Evolutionary conservation across 1,140 invertebrate genomes (phyloP).

Genomic region (Hetaerina americana): DNA sequence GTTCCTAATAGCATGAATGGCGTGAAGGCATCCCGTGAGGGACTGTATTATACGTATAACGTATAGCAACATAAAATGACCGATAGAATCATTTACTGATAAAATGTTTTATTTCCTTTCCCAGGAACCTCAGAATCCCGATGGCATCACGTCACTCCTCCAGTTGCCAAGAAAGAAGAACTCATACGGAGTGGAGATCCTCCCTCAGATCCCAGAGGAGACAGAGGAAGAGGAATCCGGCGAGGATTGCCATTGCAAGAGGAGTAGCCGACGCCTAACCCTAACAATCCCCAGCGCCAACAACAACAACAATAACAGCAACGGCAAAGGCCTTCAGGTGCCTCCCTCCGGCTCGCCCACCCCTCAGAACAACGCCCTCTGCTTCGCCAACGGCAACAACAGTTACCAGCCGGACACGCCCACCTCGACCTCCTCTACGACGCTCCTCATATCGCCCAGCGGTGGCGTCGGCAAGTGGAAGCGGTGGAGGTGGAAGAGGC

Average conservation of each 20-base stretch:
- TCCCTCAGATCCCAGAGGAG: background rate
- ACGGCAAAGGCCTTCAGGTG: no score
- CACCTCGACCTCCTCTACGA: background rate
- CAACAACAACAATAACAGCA: no score
- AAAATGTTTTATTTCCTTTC: no score
- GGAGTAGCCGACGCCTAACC: background rate
- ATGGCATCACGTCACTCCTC: no score
- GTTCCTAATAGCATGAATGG: no score
- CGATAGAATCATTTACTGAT: no score
- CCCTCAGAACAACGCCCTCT: background rate
- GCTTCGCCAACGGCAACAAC: background rate
- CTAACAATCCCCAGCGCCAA: background rate
- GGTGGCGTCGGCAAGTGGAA: background rate
- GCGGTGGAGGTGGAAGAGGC: background rate
- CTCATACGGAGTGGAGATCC: background rate
- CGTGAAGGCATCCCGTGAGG: no score
- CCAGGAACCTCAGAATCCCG: no score
- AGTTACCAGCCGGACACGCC: background rate
- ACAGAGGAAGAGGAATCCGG: background rate
- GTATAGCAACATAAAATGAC: no score
- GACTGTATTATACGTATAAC: no score
- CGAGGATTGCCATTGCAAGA: background rate
- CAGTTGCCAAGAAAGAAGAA: no score
- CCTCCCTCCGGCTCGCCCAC: background rate
- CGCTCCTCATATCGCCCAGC: background rate